Percentiles rank a stretch among this genome's conserved stretches.
Conservation (phyloP, 2,113 vertebrate species). For the Stegostoma tigrinum region DNA sequence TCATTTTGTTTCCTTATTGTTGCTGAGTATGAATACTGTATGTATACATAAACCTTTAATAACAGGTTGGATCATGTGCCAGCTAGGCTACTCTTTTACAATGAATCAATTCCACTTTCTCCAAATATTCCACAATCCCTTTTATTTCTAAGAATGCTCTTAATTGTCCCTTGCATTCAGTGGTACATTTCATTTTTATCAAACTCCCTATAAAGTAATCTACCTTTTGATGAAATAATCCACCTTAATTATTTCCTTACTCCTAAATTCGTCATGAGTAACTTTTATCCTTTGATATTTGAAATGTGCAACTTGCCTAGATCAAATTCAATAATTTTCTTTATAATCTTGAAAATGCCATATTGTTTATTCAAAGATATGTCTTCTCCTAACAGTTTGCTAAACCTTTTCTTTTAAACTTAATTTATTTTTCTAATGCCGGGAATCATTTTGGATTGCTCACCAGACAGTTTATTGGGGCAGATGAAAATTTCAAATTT, state of each 20-base stretch:
- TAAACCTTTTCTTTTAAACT: not conserved
- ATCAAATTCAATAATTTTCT: not conserved
- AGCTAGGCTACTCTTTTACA: not conserved
- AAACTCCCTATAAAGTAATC: not conserved
- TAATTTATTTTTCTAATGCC: not conserved
- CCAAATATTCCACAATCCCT: not conserved
- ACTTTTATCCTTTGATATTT: not conserved
- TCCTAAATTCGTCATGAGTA: not conserved
- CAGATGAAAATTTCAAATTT: not conserved
- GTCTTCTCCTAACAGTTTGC: not conserved
- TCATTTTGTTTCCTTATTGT: not conserved
- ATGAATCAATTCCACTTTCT: not conserved
- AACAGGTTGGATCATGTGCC: not conserved
- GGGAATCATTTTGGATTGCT: not conserved
- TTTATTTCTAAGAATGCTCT: not conserved
- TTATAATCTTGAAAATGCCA: not conserved
- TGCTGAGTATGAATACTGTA: not conserved
- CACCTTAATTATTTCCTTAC: not conserved
- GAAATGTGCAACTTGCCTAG: not conserved
- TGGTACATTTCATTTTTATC: not conserved
- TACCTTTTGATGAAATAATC: not conserved
- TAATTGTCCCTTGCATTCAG: not conserved
- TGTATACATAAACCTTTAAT: not conserved
- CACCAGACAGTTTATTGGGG: no score
- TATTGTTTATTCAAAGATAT: not conserved